Percentiles rank a stretch among this genome's conserved stretches.
Evolutionary conservation across 2,113 vertebrate genomes (phyloP).

Genomic region (Boulengeromyrus knoepffleri): DNA sequence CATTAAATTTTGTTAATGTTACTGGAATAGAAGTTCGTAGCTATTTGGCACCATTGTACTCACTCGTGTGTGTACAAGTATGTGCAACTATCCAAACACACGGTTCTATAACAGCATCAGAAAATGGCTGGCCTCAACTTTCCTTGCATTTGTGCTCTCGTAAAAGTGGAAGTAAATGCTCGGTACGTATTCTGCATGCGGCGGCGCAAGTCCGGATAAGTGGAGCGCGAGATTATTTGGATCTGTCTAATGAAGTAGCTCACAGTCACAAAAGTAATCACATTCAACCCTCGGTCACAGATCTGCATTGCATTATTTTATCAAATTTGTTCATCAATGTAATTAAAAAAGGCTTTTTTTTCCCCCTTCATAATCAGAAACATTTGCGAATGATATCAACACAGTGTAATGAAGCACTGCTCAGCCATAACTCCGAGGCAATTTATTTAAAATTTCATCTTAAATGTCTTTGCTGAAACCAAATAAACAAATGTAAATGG

Average conservation of each 20-base stretch:
- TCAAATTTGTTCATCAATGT: not conserved
- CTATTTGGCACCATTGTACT: not conserved
- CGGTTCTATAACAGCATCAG: not conserved
- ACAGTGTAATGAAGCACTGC: not conserved
- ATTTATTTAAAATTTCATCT: not conserved
- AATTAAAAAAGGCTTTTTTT: conserved; percentile 12
- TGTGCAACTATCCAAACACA: not conserved
- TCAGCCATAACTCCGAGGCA: not conserved
- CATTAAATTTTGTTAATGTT: not conserved
- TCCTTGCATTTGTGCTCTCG: not conserved
- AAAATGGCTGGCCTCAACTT: not conserved
- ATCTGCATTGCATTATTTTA: not conserved
- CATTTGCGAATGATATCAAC: not conserved
- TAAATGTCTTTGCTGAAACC: not conserved
- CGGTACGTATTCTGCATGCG: not conserved
- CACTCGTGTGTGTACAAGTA: not conserved
- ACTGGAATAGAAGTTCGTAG: not conserved
- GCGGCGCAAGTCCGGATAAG: not conserved
- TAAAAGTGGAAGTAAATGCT: not conserved
- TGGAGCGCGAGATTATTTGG: not conserved
- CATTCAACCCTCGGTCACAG: not conserved
- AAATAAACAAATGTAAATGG: not conserved
- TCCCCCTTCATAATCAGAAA: not conserved
- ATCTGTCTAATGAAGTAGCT: not conserved
- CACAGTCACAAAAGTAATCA: not conserved